These are phyloP conservation scores for Petromus typicus DNA, from an alignment of 2,113 vertebrate genomes.

Conservation along the genomic window DNA sequence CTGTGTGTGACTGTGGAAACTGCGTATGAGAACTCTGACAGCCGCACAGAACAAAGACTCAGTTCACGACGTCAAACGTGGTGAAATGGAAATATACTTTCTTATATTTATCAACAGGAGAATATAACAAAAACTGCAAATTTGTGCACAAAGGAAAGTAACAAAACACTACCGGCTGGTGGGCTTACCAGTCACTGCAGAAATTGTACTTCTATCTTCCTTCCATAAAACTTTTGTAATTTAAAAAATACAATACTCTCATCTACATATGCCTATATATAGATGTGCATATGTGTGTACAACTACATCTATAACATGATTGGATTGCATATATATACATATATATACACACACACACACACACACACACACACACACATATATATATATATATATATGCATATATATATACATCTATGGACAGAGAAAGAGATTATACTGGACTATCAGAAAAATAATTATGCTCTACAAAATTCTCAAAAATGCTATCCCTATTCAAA, in stretches of 20 bases:
- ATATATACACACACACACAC: too few species aligned
- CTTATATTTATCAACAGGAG: background rate
- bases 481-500: background rate
- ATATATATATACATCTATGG: background rate
- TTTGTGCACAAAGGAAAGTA: background rate
- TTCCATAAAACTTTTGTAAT: background rate
- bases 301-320: background rate
- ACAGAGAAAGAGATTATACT: background rate
- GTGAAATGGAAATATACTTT: background rate
- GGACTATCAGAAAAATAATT: background rate
- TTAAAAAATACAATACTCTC: background rate
- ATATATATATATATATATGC: too few species aligned
- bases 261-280: background rate
- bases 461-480: background rate
- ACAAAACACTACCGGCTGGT: background rate
- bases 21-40: accelerated
- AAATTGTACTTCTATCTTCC: background rate
- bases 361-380: too few species aligned
- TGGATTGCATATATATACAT: too few species aligned
- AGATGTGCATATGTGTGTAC: too few species aligned
- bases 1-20: accelerated
- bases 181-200: background rate
- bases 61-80: background rate
- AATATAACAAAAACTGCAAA: background rate
- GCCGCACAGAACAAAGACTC: background rate